Conservation (phyloP, 2,888 invertebrate species). For the Terebella lapidaria region DNA sequence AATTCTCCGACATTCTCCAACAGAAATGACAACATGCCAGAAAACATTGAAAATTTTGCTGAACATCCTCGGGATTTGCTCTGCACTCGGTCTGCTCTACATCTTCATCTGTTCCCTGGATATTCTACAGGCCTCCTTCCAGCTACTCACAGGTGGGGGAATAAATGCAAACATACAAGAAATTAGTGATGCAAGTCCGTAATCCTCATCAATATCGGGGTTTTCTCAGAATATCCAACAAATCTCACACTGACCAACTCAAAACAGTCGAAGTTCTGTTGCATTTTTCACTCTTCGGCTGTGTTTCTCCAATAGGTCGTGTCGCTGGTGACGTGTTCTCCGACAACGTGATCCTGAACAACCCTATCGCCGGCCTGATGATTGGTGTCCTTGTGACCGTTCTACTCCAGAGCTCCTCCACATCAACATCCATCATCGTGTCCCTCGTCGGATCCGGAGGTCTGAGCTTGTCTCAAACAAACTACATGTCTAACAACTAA, state of each 20-base stretch:
- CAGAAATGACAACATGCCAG: conserved; percentile 1
- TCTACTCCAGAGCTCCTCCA: conserved; percentile 58
- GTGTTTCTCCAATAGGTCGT: conserved; percentile 10
- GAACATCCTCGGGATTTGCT: conserved; percentile 2
- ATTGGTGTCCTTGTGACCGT: conserved; percentile 59
- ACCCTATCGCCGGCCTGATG: conserved; percentile 59
- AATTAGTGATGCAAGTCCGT: no score
- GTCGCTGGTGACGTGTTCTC: conserved; percentile 21
- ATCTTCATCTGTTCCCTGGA: conserved; percentile 28
- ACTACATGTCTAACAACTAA: no score
- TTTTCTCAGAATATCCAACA: no score
- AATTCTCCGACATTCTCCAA: no score
- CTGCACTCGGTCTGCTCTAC: conserved; percentile 22
- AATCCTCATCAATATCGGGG: no score
- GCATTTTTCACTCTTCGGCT: no score
- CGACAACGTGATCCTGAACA: conserved; percentile 53
- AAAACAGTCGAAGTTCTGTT: no score
- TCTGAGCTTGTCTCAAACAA: conserved; percentile 26
- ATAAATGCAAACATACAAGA: no score
- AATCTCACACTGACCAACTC: no score
- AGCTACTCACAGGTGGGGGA: conserved; percentile 25
- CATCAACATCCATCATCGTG: conserved; percentile 55
- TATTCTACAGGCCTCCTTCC: conserved; percentile 24
- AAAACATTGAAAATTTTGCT: conserved; percentile 7
- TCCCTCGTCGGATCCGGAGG: conserved; percentile 45